Evolutionary conservation across 1,140 invertebrate species (phyloP), one percentile per base, ranked within the genome.

Genomic region (Neuroterus valhalla): DNA sequence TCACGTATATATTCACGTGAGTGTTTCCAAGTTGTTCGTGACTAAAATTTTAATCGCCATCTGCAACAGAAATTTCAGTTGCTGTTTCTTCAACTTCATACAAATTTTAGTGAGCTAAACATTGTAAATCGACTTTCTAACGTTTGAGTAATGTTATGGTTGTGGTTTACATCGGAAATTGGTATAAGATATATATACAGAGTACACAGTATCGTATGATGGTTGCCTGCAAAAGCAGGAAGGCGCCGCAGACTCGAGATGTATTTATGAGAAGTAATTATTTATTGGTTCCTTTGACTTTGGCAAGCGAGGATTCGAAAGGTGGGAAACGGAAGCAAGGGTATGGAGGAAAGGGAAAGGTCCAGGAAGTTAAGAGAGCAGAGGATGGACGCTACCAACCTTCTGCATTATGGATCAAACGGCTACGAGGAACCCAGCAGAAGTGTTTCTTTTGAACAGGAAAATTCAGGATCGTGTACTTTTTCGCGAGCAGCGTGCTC

Each of bases 271-370:
- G 55, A 62, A 62, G 21, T 62, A 62, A 62, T 62, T 62, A 62
- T 62, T 62, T 62, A 62, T 62, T 62, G 55, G 55, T 26, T 62
- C 55, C 55, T 62, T 62, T 62, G 55, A 62, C 55, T 62, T 62
- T 62, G 26, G 55, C 55, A 23, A 62, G 31, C 31, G 55, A 62
- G 55, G 55, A 62, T 14, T 31, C 15, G 11, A 11, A 5, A 21
- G 23, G 50, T 12, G n/a, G 50, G 50, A 21, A 52, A 52, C 19
- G 48, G 17, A 19, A 48, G 46, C 0, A 19, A 10, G 46, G 3
- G 6, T n/a, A 10, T 50, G 48, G 4, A 26, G 31, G 55, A 26
- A 62, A 26, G 55, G 55, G 52, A 26, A 55, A 62, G 26, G 31
- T 62, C 26, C 55, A 62, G 55, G 55, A 62, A 62, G 55, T 23